phyloP scores from a whole-genome alignment of 1,140 invertebrate species.

The Drosophila trapezifrons region DNA sequence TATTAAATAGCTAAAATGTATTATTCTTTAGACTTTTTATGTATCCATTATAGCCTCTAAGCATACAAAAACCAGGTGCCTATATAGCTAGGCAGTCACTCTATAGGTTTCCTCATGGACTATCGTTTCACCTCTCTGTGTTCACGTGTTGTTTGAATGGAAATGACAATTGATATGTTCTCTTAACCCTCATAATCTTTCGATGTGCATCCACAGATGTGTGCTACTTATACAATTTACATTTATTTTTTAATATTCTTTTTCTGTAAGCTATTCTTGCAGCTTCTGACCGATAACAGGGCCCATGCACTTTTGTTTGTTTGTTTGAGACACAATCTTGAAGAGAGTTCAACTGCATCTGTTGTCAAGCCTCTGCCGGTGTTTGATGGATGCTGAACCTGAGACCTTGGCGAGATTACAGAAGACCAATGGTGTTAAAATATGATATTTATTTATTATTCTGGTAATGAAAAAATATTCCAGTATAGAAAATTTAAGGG shows the following conservation, averaged over 20 bases:
- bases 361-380: constrained; percentile 38
- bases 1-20: no score
- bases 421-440: constrained; percentile 6
- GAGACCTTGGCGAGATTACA: constrained; percentile 18
- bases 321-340: constrained; percentile 31
- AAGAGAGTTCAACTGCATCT: constrained; percentile 17
- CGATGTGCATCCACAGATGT: constrained; percentile 8
- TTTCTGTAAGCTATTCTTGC: constrained; percentile 29
- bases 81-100: constrained; percentile 10
- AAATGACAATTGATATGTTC: constrained; percentile 33
- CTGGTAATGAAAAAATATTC: not conserved
- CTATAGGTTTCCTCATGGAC: constrained; percentile 12
- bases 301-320: constrained; percentile 48
- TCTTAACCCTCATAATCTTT: constrained; percentile 9
- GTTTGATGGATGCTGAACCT: constrained; percentile 42
- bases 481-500: not conserved
- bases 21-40: no score
- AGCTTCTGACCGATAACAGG: constrained; percentile 59
- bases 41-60: not conserved
- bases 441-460: not conserved
- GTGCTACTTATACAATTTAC: constrained; percentile 36
- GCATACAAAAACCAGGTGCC: not conserved
- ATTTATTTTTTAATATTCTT: constrained; percentile 11
- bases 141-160: constrained; percentile 36
- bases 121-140: constrained; percentile 11